Conservation (phyloP, 2,888 invertebrate genomes). For the Linyphia triangularis region DNA sequence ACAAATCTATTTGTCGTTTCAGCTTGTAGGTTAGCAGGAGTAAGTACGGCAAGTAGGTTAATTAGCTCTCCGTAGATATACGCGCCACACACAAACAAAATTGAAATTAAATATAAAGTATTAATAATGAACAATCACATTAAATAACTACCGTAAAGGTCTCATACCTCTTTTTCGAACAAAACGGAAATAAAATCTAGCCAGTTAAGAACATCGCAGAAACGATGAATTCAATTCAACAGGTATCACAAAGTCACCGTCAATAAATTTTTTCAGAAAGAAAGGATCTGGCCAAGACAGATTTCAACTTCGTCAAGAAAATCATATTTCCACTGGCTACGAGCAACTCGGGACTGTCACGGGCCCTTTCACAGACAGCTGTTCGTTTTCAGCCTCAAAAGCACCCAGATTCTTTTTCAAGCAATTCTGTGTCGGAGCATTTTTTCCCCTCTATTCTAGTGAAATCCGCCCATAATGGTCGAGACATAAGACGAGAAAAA, state of each 20-base stretch:
- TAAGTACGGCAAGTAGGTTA: no score
- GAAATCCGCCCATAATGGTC: background rate
- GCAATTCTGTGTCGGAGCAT: background rate
- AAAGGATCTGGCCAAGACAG: background rate
- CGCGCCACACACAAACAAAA: no score
- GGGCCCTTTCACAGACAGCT: conserved; percentile 24
- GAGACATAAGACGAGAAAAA: conserved; percentile 1
- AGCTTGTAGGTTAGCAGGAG: no score
- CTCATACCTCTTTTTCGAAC: background rate
- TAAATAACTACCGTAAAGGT: no score
- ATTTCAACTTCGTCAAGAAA: background rate
- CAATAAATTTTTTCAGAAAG: background rate
- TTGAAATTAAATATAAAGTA: no score
- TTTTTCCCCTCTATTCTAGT: background rate
- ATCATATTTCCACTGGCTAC: background rate
- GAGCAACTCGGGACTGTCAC: conserved; percentile 22
- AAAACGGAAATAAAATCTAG: background rate
- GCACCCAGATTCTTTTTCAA: background rate
- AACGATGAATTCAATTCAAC: conserved; percentile 3
- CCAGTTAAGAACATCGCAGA: no score
- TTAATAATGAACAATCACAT: no score
- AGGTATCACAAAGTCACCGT: background rate
- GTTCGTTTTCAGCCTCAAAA: conserved; percentile 24
- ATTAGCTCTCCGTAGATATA: no score
- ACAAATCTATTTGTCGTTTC: no score